These are phyloP conservation scores for Endomychus coccineus DNA, from an alignment of 2,888 invertebrate species.

Conservation along the genomic window DNA sequence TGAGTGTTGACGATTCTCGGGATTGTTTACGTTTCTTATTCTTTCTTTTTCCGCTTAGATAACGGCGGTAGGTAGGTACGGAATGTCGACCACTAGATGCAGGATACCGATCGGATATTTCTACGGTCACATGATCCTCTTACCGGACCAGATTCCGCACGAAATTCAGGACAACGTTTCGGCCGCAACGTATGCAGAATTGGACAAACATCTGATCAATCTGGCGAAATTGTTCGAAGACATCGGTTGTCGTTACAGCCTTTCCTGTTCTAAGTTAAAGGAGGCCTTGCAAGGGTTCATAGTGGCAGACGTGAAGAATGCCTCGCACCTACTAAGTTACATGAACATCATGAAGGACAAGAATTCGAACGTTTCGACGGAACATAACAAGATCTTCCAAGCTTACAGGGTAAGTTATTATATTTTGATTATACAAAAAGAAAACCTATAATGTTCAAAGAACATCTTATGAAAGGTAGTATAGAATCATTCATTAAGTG, in stretches of 20 bases:
- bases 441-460: no score
- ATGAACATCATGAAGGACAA: conserved; percentile 49
- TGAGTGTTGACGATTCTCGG: conserved; percentile 34
- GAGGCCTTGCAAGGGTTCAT: conserved; percentile 70
- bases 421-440: no score
- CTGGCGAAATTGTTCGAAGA: conserved; percentile 68
- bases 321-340: conserved; percentile 77
- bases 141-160: conserved; percentile 49
- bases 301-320: conserved; percentile 72
- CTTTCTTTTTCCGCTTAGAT: conserved; percentile 49
- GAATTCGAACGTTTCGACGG: conserved; percentile 32
- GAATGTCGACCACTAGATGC: conserved; percentile 84
- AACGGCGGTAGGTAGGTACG: conserved; percentile 84
- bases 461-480: no score
- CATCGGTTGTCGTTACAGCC: conserved; percentile 70
- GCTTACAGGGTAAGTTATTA: conserved; percentile 38
- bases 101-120: conserved; percentile 90
- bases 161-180: conserved; percentile 38
- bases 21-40: neutral
- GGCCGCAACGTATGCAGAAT: conserved; percentile 36
- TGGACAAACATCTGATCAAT: conserved; percentile 55
- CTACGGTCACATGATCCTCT: conserved; percentile 79
- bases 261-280: conserved; percentile 78
- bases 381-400: conserved; percentile 47
- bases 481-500: no score